phyloP scores from a whole-genome alignment of 2,113 vertebrate species.

The Propithecus coquereli region DNA sequence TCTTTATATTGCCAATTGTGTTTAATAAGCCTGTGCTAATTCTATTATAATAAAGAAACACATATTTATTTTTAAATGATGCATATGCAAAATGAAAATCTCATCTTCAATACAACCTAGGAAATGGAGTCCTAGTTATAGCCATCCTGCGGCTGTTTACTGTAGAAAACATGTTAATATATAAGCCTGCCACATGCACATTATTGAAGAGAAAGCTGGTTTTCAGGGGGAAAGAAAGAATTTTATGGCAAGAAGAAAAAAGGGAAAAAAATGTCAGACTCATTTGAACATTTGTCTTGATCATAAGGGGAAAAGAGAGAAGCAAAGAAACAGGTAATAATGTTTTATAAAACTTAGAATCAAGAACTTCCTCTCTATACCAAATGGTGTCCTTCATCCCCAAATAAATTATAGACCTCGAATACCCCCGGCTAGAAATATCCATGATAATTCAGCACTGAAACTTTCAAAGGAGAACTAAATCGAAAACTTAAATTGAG shows the following conservation, averaged over 20 bases:
- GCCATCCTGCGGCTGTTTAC: neutral
- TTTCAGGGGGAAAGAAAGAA: neutral
- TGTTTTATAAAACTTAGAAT: neutral
- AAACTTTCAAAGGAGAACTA: conserved; percentile 55
- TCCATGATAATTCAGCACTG: conserved; percentile 49
- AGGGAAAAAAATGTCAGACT: neutral
- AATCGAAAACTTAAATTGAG: conserved; percentile 63
- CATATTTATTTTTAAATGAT: neutral
- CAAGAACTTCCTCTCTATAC: neutral
- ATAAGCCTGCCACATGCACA: neutral
- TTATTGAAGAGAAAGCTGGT: conserved; percentile 35
- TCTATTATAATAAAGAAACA: neutral
- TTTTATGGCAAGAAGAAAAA: conserved; percentile 4
- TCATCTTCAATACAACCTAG: neutral
- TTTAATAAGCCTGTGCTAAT: neutral
- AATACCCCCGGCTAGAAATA: conserved; percentile 47
- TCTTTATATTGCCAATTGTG: neutral
- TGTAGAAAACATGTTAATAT: conserved; percentile 24
- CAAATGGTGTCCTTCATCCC: conserved; percentile 16
- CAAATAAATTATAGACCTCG: conserved; percentile 48
- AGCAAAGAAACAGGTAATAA: neutral
- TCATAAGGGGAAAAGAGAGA: neutral
- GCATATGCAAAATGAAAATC: neutral
- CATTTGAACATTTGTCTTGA: neutral
- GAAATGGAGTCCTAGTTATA: neutral